Conservation (phyloP, 1,140 invertebrate genomes). For the Ceratina calcarata region DNA sequence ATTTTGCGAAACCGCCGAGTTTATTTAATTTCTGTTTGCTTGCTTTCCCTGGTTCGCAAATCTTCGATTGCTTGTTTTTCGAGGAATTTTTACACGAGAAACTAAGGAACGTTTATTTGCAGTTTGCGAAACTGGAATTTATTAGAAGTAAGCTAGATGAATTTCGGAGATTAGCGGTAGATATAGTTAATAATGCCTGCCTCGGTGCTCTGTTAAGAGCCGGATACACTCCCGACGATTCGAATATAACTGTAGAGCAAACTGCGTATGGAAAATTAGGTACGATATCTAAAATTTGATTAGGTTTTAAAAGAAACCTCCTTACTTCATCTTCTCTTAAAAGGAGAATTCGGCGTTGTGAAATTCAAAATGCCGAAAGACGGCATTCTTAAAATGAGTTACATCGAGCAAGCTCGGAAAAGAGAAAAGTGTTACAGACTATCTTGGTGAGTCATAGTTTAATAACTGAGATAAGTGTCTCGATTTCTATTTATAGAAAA, state of each 20-base stretch:
- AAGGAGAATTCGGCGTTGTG: conserved; percentile 55
- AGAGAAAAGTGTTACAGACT: conserved; percentile 87
- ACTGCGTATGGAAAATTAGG: conserved; percentile 69
- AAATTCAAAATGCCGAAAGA: conserved; percentile 70
- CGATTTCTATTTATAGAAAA: too few species aligned
- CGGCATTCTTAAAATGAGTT: conserved; percentile 85
- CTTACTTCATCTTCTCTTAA: background rate
- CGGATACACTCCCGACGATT: conserved; percentile 87
- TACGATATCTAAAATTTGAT: background rate
- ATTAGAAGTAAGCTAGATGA: conserved; percentile 81
- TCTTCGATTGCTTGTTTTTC: too few species aligned
- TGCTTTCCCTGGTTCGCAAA: too few species aligned
- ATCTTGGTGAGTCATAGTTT: conserved; percentile 81
- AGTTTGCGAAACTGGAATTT: conserved; percentile 77
- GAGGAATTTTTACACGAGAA: background rate
- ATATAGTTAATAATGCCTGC: conserved; percentile 86
- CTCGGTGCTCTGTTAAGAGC: conserved; percentile 86
- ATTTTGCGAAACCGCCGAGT: too few species aligned
- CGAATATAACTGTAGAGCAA: conserved; percentile 77
- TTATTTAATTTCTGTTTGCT: too few species aligned
- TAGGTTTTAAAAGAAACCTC: too few species aligned
- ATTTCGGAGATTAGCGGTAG: conserved; percentile 83
- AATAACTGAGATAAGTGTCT: background rate
- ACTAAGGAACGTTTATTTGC: background rate
- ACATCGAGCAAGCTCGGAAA: conserved; percentile 91